phyloP scores from a whole-genome alignment of 2,113 vertebrate genomes.

The Otis tarda region DNA sequence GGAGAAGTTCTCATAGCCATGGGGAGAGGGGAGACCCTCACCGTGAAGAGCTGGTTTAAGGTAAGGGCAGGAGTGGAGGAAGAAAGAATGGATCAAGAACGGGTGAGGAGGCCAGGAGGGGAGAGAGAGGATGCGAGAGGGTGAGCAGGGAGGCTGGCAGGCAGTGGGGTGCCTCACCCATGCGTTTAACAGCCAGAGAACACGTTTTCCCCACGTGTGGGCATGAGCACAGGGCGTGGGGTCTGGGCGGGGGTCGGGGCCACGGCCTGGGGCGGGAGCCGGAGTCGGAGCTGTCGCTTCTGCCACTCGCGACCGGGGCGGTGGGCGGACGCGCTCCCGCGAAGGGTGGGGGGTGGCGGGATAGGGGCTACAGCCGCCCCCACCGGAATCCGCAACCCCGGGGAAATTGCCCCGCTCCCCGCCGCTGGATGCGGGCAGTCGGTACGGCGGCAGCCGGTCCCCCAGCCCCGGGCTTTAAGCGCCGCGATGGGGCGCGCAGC shows the following conservation, averaged over 20 bases:
- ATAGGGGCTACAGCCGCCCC: too few species aligned
- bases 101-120: accelerated
- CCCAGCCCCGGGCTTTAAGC: neutral
- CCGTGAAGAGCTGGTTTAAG: neutral
- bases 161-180: neutral
- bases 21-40: accelerated
- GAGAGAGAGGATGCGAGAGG: neutral
- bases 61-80: neutral
- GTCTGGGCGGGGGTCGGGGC: neutral
- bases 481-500: neutral
- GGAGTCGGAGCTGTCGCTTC: neutral
- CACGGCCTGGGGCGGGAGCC: neutral
- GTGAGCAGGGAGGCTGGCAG: neutral
- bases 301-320: neutral
- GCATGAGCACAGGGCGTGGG: neutral
- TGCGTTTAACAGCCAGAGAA: neutral
- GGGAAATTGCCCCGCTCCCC: neutral
- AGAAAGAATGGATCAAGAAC: too few species aligned
- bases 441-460: neutral
- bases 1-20: neutral
- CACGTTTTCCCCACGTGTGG: neutral
- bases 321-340: neutral
- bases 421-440: neutral
- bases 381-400: neutral
- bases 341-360: neutral